Evolutionary conservation across 2,888 invertebrate species (phyloP).

Genomic region (Brachyptera putata): DNA sequence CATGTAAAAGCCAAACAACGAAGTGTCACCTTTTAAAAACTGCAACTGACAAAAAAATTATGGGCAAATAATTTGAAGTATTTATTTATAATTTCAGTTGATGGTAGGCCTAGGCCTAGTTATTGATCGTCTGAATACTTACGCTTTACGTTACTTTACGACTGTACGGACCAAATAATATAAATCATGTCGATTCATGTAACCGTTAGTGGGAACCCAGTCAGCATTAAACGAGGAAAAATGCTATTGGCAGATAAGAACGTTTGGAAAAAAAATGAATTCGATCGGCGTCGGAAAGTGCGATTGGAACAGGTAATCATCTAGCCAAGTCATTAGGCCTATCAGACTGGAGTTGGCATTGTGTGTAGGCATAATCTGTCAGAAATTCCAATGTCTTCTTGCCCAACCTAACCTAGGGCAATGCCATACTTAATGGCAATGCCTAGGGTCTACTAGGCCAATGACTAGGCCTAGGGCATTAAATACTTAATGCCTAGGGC

Average conservation of each 20-base stretch:
- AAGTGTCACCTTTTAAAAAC: no score
- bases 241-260: conserved; percentile 52
- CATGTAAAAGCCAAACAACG: no score
- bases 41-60: no score
- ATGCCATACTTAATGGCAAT: not conserved
- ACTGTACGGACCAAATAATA: not conserved
- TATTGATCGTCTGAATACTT: no score
- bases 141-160: no score
- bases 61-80: no score
- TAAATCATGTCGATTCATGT: conserved; percentile 57
- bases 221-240: conserved; percentile 48
- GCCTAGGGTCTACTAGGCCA: no score
- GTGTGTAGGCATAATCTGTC: not conserved
- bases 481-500: no score
- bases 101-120: no score
- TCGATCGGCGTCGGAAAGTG: conserved; percentile 54
- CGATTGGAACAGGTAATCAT: conserved; percentile 57
- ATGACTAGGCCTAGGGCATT: no score
- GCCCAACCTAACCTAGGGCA: not conserved
- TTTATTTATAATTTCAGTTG: no score
- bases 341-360: not conserved
- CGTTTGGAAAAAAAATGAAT: conserved; percentile 51
- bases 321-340: conserved; percentile 2
- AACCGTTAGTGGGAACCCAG: conserved; percentile 54
- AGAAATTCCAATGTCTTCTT: not conserved